A percentile compares a stretch with the other conserved stretches of the same genome.
Conservation (phyloP, 2,113 vertebrate species). For the Daubentonia madagascariensis region DNA sequence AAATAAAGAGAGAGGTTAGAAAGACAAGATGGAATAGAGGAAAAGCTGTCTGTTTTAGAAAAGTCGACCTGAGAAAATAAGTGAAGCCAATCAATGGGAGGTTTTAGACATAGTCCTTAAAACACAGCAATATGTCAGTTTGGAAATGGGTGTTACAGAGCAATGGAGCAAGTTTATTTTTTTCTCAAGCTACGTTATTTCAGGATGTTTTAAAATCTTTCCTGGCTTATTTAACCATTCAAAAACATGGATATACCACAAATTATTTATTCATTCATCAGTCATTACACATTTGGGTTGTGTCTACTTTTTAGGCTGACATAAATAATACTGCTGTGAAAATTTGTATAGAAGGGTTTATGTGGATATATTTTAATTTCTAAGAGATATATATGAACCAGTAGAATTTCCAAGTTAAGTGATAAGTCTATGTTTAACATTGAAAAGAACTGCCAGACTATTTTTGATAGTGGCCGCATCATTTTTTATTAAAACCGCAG, state of each 20-base stretch:
- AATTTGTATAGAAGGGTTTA: background rate
- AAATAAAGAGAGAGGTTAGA: background rate
- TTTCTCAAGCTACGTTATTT: background rate
- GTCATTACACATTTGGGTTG: background rate
- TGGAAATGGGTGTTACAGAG: background rate
- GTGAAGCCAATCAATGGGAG: background rate
- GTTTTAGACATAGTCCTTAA: background rate
- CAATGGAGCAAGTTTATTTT: background rate
- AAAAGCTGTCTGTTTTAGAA: background rate
- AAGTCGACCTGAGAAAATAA: background rate
- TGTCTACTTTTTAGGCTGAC: background rate
- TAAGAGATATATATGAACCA: background rate
- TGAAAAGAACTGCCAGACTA: background rate
- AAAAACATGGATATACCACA: background rate
- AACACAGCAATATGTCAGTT: background rate
- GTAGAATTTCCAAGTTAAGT: background rate
- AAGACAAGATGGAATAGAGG: background rate
- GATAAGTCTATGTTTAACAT: background rate
- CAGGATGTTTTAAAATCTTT: background rate
- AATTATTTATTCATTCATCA: background rate
- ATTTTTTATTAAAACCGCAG: background rate
- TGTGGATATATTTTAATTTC: background rate
- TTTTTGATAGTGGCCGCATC: background rate
- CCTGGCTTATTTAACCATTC: background rate
- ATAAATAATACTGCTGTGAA: background rate